phyloP scores from a whole-genome alignment of 2,113 vertebrate species.

The Rana temporaria region DNA sequence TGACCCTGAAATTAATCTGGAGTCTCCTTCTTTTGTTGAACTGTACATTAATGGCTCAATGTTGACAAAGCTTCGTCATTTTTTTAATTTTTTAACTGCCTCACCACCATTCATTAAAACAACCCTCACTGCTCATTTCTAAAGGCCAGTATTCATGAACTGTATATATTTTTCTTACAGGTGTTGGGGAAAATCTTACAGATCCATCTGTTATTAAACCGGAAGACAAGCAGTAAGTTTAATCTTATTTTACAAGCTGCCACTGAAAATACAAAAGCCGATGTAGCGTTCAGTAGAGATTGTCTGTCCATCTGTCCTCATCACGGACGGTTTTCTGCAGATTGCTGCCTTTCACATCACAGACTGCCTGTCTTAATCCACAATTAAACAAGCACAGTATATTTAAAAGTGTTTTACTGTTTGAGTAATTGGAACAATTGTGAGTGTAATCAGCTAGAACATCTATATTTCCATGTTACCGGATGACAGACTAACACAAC shows the following conservation, averaged over 20 bases:
- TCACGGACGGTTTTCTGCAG: conserved; percentile 26
- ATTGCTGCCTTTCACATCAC: conserved; percentile 10
- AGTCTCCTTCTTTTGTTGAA: too few relatives aligned
- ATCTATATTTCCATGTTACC: conserved; percentile 10
- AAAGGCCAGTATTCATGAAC: too few relatives aligned
- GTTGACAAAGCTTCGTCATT: too few relatives aligned
- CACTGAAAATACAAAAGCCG: conserved; percentile 57
- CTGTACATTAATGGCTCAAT: too few relatives aligned
- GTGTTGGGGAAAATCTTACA: conserved; percentile 91
- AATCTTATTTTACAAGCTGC: conserved; percentile 59
- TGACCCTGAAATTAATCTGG: too few relatives aligned
- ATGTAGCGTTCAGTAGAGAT: conserved; percentile 45
- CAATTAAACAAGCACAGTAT: neutral
- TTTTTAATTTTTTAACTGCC: too few relatives aligned
- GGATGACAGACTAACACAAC: conserved; percentile 10
- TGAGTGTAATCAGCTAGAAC: neutral
- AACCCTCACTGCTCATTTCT: too few relatives aligned
- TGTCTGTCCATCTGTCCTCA: conserved; percentile 51
- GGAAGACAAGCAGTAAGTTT: conserved; percentile 85
- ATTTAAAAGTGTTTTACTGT: conserved; percentile 18
- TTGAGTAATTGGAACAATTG: conserved; percentile 18
- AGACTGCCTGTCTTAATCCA: conserved; percentile 1
- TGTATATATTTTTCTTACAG: conserved; percentile 67
- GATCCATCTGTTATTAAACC: conserved; percentile 95
- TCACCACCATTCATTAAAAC: too few relatives aligned